Evolutionary conservation across 2,888 invertebrate species (phyloP), one percentile per base, ranked within the genome.

Genomic region (Aspidiotus destructor): DNA sequence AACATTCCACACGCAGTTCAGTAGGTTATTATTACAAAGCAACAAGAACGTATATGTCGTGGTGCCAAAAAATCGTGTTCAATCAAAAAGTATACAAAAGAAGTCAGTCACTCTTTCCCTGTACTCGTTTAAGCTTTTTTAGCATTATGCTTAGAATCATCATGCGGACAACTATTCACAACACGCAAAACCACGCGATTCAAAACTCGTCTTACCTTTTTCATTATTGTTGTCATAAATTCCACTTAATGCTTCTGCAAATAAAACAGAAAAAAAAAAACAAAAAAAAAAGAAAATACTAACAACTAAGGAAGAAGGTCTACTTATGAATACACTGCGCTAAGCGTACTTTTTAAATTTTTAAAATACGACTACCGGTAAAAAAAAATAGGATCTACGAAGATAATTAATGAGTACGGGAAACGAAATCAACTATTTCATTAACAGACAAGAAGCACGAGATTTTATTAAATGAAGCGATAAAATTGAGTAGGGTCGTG

Each of bases 221-320:
- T 79, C 79, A 74, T 77, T 77, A 76, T 81, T 85, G 81, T 82
- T 85, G 78, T 86, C 86, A 79, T 82, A 83, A 76, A 86, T 85
- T 74, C 87, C 87, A 81, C 86, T 86, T 79, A 87, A 82, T 76
- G 86, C 85, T 82, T 87, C 87, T 87, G 83, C 64, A 71, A 71
- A 71, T 62, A 69, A 67, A 67, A 71, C n/a, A 70, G 68, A 70
- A 71, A 70, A 70, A 71, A 61, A 71, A 55, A 54, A 67, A 62
- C 17, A 58, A 60, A 58, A 28, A 48, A 52, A 58, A 55, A 65
- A 28, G 2, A 28, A 28, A 28, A 28, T 28, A 28, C 28, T 28
- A 28, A 28, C 28, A 28, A 28, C 28, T 28, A 28, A 28, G 28
- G 28, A 28, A 28, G 28, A 28, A 28, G 28, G 28, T 28, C 28